Evolutionary conservation across 1,140 invertebrate genomes (phyloP).

Genomic region (Stegodyphus mimosarum): DNA sequence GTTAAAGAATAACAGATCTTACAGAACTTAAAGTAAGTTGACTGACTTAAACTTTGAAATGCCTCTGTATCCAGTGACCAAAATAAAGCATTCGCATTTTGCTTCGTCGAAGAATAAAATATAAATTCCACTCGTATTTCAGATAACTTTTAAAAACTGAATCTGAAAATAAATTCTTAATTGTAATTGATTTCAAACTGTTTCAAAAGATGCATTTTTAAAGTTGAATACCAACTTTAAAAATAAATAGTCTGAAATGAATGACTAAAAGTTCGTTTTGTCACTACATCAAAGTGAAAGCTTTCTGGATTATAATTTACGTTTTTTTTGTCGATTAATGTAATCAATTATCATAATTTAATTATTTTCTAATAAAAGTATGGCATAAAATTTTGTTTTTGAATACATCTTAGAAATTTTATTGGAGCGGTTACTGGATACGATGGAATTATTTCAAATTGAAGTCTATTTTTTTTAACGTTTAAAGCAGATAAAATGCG

Average conservation of each 20-base stretch:
- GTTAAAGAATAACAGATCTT: constrained; percentile 53
- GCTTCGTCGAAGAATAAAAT: neutral
- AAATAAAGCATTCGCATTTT: neutral
- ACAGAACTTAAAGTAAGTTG: constrained; percentile 52
- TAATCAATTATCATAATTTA: no score
- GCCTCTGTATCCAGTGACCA: constrained; percentile 15
- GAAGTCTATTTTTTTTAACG: neutral
- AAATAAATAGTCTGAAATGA: neutral
- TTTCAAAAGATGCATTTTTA: neutral
- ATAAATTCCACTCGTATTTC: neutral
- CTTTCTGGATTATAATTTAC: no score
- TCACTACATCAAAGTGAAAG: no score
- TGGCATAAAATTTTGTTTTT: neutral
- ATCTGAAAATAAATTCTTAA: neutral
- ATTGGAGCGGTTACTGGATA: neutral
- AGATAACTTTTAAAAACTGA: neutral
- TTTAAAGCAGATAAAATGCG: no score
- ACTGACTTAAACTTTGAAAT: constrained; percentile 20
- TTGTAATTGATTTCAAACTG: neutral
- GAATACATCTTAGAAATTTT: neutral
- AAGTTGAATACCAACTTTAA: neutral
- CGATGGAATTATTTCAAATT: neutral
- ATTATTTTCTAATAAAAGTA: no score
- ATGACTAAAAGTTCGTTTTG: no score
- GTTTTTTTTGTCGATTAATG: no score